These are phyloP conservation scores for Harpagoxenus sublaevis DNA, from an alignment of 2,888 invertebrate genomes.

Conservation along the genomic window DNA sequence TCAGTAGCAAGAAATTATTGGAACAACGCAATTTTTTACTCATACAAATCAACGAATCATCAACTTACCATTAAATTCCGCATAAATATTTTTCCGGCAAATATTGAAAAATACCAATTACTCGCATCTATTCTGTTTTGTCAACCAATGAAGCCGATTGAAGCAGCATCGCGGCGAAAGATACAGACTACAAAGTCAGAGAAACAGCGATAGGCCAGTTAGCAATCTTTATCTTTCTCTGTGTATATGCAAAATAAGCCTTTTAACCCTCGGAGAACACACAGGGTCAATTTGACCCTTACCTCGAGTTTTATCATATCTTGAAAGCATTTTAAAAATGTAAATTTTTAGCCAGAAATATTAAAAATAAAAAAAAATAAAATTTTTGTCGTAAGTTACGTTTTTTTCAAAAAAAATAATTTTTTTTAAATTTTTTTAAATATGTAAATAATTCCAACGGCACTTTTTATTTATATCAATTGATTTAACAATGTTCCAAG, in stretches of 20 bases:
- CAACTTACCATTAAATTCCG: not conserved
- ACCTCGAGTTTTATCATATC: too few relatives aligned
- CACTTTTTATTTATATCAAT: too few relatives aligned
- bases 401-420: too few relatives aligned
- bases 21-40: not conserved
- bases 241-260: not conserved
- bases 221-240: not conserved
- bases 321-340: too few relatives aligned
- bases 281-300: too few relatives aligned
- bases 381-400: too few relatives aligned
- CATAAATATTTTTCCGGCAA: not conserved
- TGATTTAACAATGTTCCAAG: too few relatives aligned
- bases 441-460: too few relatives aligned
- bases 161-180: not conserved
- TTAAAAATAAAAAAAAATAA: too few relatives aligned
- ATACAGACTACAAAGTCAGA: not conserved
- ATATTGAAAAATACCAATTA: conserved; percentile 14
- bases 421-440: too few relatives aligned
- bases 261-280: too few relatives aligned
- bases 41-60: not conserved
- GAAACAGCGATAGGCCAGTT: not conserved
- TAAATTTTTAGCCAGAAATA: too few relatives aligned
- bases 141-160: not conserved
- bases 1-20: conserved; percentile 17
- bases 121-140: not conserved